phyloP scores from a whole-genome alignment of 35 echinoderm and acorn worm species.

The Diadema setosum region DNA sequence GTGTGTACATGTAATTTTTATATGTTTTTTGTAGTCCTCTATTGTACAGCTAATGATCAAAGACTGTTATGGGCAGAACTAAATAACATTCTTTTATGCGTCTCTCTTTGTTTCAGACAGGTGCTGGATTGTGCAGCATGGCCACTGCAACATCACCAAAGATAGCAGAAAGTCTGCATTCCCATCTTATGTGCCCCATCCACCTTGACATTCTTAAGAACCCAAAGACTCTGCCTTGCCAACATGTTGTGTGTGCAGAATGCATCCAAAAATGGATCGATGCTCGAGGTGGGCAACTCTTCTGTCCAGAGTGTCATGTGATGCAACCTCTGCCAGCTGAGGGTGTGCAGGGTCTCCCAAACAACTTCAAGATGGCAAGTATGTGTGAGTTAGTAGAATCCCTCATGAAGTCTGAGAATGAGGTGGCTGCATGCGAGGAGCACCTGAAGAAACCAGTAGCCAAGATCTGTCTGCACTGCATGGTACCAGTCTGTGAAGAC shows the following conservation, averaged over 20 bases:
- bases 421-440: background rate
- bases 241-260: constrained; percentile 61
- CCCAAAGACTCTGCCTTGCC: constrained; percentile 64
- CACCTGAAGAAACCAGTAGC: background rate
- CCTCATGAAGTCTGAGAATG: background rate
- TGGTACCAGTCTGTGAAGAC: background rate
- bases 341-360: constrained; percentile 27
- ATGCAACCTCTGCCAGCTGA: constrained; percentile 10
- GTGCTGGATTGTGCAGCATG: background rate
- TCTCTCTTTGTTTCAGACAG: background rate
- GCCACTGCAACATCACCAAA: background rate
- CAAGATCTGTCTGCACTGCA: background rate
- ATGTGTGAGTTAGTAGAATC: background rate
- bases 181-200: constrained; percentile 50
- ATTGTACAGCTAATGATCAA: too few relatives aligned
- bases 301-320: constrained; percentile 35
- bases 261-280: constrained; percentile 46
- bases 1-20: too few relatives aligned
- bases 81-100: too few relatives aligned
- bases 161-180: background rate
- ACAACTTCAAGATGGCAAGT: constrained; percentile 37
- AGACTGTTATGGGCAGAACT: too few relatives aligned
- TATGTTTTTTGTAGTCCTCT: too few relatives aligned
- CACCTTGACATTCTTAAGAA: constrained; percentile 38
- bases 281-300: constrained; percentile 9